A percentile compares a stretch with the other conserved stretches of the same genome.
Evolutionary conservation across 2,113 vertebrate species (phyloP).

Genomic region (Hylia prasina): DNA sequence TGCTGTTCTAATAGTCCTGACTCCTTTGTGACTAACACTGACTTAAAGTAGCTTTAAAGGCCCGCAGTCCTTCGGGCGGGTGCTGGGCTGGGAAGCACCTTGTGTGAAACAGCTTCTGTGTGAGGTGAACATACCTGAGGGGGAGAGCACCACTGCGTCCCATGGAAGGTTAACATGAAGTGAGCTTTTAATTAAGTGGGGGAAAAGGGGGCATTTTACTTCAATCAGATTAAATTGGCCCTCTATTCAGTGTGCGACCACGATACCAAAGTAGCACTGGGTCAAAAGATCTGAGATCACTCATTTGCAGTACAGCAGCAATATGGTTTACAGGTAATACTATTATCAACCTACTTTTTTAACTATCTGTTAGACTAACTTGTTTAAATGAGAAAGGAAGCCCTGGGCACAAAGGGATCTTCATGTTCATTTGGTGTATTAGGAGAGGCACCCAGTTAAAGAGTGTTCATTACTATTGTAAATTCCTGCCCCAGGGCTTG

Average conservation of each 20-base stretch:
- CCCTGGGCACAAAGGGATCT: conserved; percentile 90
- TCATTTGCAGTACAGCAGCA: conserved; percentile 71
- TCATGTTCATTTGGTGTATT: conserved; percentile 94
- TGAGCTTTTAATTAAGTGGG: conserved; percentile 52
- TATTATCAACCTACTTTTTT: conserved; percentile 81
- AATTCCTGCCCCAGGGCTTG: conserved; percentile 94
- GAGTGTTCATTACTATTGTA: conserved; percentile 99
- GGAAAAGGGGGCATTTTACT: not conserved
- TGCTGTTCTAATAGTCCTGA: conserved; percentile 45
- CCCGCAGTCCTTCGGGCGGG: conserved; percentile 27
- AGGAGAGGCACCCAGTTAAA: conserved; percentile 97
- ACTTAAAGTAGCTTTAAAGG: conserved; percentile 65
- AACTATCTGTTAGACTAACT: conserved; percentile 85
- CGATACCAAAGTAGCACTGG: not conserved
- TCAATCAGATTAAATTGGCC: conserved; percentile 32
- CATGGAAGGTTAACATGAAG: conserved; percentile 34
- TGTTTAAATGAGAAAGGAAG: conserved; percentile 85
- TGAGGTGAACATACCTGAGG: not conserved
- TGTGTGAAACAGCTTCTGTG: conserved; percentile 48
- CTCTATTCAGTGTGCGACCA: not conserved
- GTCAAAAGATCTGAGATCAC: conserved; percentile 35
- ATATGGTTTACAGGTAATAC: conserved; percentile 74
- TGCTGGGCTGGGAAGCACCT: conserved; percentile 62
- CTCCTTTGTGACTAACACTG: conserved; percentile 64
- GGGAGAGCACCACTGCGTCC: conserved; percentile 12